phyloP scores from a whole-genome alignment of 2,113 vertebrate genomes.

The Oncorhynchus mykiss region DNA sequence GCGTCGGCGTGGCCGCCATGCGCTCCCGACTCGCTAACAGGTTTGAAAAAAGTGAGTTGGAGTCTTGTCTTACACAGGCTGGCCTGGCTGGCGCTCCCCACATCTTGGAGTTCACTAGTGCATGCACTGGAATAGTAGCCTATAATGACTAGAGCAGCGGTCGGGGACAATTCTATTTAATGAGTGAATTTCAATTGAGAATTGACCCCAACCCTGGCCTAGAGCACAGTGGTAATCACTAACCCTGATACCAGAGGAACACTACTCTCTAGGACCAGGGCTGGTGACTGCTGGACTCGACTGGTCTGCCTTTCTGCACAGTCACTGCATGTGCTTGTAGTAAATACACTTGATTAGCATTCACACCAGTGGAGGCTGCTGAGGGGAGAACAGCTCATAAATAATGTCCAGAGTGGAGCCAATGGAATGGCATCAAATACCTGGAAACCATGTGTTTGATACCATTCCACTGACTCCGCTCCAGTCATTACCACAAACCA shows the following conservation, averaged over 20 bases:
- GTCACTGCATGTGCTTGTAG: slow-evolving; percentile 62
- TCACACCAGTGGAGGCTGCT: background rate
- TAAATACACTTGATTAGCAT: background rate
- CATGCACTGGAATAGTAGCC: slow-evolving; percentile 49
- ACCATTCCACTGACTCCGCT: too few relatives aligned
- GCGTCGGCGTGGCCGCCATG: slow-evolving; percentile 65
- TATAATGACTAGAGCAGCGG: slow-evolving; percentile 31
- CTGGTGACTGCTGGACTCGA: slow-evolving; percentile 47
- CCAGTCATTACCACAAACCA: too few relatives aligned
- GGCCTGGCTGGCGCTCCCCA: slow-evolving; percentile 56
- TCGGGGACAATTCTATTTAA: background rate
- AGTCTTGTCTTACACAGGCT: slow-evolving; percentile 27
- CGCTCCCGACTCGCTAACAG: slow-evolving; percentile 72
- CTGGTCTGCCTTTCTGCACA: slow-evolving; percentile 23
- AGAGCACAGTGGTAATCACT: background rate
- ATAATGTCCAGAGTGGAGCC: too few relatives aligned
- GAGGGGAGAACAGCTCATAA: too few relatives aligned
- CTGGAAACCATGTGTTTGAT: too few relatives aligned
- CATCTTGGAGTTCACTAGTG: slow-evolving; percentile 50
- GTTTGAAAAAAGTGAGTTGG: slow-evolving; percentile 83
- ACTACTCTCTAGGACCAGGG: slow-evolving; percentile 42
- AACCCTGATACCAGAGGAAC: slow-evolving; percentile 62
- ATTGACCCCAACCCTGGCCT: background rate
- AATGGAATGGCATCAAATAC: too few relatives aligned
- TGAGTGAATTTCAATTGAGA: too few relatives aligned